Conservation (phyloP, 1,140 invertebrate genomes). For the Drosophila murphyi region DNA sequence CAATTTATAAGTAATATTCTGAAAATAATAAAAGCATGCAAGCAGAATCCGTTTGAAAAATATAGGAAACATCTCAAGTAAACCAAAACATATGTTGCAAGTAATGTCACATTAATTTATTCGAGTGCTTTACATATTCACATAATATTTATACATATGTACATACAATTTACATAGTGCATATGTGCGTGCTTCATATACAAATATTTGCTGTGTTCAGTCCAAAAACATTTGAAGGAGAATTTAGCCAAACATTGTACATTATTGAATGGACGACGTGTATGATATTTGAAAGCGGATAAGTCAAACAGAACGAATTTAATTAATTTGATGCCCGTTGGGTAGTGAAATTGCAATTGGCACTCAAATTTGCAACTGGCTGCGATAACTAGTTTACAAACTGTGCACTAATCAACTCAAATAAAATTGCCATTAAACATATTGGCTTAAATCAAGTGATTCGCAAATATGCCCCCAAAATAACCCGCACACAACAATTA, state of each 20-base stretch:
- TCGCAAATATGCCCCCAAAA: conserved; percentile 46
- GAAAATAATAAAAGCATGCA: too few species aligned
- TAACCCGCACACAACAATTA: conserved; percentile 45
- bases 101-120: conserved; percentile 52
- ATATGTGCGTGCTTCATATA: conserved; percentile 37
- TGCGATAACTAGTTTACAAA: conserved; percentile 75
- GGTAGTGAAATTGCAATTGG: conserved; percentile 5
- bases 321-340: conserved; percentile 70
- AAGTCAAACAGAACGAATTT: conserved; percentile 62
- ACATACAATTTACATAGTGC: conserved; percentile 25
- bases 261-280: conserved; percentile 61
- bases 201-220: conserved; percentile 65
- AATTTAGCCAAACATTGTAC: conserved; percentile 60
- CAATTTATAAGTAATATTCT: too few species aligned
- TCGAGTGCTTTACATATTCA: conserved; percentile 68
- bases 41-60: too few species aligned
- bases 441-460: conserved; percentile 61
- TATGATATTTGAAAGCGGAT: conserved; percentile 35
- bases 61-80: neutral
- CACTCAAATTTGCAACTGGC: neutral
- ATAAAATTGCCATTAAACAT: conserved; percentile 39
- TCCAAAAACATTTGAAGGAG: conserved; percentile 34
- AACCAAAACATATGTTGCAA: conserved; percentile 20
- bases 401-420: conserved; percentile 65
- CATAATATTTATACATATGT: neutral